These are phyloP conservation scores for Stegastes partitus DNA, from an alignment of 2,113 vertebrate genomes.

Conservation along the genomic window DNA sequence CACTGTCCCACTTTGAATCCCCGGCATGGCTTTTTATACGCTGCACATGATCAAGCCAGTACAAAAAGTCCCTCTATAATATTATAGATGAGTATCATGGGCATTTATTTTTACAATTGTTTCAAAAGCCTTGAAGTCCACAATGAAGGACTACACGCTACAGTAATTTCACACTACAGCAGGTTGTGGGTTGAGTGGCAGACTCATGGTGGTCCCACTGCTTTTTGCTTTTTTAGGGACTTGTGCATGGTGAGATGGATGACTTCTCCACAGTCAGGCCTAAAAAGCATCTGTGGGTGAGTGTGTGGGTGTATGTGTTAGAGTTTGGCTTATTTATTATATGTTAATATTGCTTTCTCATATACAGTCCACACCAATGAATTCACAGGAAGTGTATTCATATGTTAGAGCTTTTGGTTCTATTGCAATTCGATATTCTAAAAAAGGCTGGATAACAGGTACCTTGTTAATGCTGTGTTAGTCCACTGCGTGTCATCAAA, in stretches of 20 bases:
- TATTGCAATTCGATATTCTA: slow-evolving; percentile 8
- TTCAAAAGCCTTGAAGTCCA: slow-evolving; percentile 25
- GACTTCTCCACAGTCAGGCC: slow-evolving; percentile 37
- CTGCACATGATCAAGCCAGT: slow-evolving; percentile 4
- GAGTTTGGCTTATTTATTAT: slow-evolving; percentile 26
- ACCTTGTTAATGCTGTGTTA: slow-evolving; percentile 43
- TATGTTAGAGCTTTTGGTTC: slow-evolving; percentile 10
- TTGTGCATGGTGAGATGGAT: slow-evolving; percentile 42
- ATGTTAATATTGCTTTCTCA: neutral
- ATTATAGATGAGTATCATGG: neutral
- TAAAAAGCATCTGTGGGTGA: slow-evolving; percentile 50
- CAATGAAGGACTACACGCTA: slow-evolving; percentile 46
- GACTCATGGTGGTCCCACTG: slow-evolving; percentile 50
- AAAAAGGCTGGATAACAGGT: slow-evolving; percentile 20
- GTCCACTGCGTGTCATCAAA: slow-evolving; percentile 43
- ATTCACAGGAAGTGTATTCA: neutral
- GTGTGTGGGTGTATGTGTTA: slow-evolving; percentile 8
- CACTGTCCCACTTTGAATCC: slow-evolving; percentile 28
- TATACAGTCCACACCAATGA: neutral
- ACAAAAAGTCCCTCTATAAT: neutral
- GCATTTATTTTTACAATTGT: slow-evolving; percentile 5
- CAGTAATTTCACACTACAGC: slow-evolving; percentile 63
- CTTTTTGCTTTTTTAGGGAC: slow-evolving; percentile 39
- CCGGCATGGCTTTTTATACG: slow-evolving; percentile 21
- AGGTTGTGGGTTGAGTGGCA: slow-evolving; percentile 62